Evolutionary conservation across 2,797 vertebrate genomes (phyloP).

Genomic region (Tarsius wallacei): DNA sequence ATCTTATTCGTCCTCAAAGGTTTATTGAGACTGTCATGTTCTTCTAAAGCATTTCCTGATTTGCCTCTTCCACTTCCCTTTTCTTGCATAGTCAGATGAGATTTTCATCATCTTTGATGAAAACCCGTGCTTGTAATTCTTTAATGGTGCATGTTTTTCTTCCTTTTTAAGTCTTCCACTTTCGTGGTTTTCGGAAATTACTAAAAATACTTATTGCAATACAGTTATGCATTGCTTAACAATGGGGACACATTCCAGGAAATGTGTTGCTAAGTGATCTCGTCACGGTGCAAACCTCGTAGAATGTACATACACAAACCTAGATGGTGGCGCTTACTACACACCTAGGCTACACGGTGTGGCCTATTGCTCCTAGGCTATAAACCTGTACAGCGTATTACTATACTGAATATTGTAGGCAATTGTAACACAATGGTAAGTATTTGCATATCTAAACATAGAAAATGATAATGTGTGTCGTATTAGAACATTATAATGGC

Average conservation of each 20-base stretch:
- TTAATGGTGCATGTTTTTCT: not conserved
- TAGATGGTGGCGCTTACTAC: not conserved
- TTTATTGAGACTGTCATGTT: not conserved
- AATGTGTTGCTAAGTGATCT: not conserved
- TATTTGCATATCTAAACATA: not conserved
- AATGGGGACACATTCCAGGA: not conserved
- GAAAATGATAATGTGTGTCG: not conserved
- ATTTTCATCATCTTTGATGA: conserved; percentile 7
- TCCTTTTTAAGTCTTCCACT: not conserved
- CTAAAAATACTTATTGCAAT: not conserved
- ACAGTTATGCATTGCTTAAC: not conserved
- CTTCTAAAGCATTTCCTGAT: conserved; percentile 21
- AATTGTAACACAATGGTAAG: not conserved
- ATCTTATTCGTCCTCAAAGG: not conserved
- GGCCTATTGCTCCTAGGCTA: not conserved
- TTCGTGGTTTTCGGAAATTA: conserved; percentile 37
- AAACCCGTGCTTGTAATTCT: not conserved
- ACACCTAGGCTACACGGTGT: not conserved
- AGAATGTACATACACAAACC: not conserved
- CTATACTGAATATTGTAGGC: not conserved
- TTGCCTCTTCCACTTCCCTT: not conserved
- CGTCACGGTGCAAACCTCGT: not conserved
- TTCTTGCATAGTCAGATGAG: not conserved
- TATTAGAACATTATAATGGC: not conserved
- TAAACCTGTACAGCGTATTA: not conserved